These are phyloP conservation scores for Agrochola macilenta DNA, from an alignment of 2,888 invertebrate genomes.

Conservation along the genomic window DNA sequence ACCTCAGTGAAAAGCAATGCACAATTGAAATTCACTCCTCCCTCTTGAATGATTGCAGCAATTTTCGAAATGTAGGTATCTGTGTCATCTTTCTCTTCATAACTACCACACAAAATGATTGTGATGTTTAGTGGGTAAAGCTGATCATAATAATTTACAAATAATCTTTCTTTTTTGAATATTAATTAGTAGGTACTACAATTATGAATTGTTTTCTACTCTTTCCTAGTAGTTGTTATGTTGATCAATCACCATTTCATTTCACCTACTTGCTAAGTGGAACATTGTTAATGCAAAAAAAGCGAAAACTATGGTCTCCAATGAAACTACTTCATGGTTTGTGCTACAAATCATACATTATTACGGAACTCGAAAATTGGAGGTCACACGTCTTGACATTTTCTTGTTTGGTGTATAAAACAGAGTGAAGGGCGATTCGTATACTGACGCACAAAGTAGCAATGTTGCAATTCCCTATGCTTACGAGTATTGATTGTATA, in stretches of 20 bases:
- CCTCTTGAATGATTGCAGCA: constrained; percentile 31
- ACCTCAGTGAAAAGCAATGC: constrained; percentile 22
- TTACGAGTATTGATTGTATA: constrained; percentile 28
- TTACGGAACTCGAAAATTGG: constrained; percentile 77
- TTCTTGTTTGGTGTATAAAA: constrained; percentile 80
- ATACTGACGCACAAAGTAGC: constrained; percentile 68
- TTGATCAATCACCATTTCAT: constrained; percentile 80
- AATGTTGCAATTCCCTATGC: constrained; percentile 43
- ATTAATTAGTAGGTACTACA: constrained; percentile 9
- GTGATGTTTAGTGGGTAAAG: neutral
- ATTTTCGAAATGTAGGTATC: constrained; percentile 56
- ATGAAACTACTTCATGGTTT: constrained; percentile 40
- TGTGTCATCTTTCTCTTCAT: constrained; percentile 49
- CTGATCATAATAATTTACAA: neutral
- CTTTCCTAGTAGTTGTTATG: constrained; percentile 66
- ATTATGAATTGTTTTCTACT: constrained; percentile 36
- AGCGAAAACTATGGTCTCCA: constrained; percentile 37
- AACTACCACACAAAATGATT: constrained; percentile 6
- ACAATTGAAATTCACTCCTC: constrained; percentile 36
- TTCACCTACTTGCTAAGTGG: constrained; percentile 80
- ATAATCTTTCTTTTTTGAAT: constrained; percentile 14
- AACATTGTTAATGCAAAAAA: constrained; percentile 65
- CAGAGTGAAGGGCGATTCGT: constrained; percentile 81
- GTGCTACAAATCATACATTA: constrained; percentile 60
- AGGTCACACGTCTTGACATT: constrained; percentile 88